These are phyloP conservation scores for Trichopoda pennipes DNA, from an alignment of 2,888 invertebrate genomes.

Conservation along the genomic window DNA sequence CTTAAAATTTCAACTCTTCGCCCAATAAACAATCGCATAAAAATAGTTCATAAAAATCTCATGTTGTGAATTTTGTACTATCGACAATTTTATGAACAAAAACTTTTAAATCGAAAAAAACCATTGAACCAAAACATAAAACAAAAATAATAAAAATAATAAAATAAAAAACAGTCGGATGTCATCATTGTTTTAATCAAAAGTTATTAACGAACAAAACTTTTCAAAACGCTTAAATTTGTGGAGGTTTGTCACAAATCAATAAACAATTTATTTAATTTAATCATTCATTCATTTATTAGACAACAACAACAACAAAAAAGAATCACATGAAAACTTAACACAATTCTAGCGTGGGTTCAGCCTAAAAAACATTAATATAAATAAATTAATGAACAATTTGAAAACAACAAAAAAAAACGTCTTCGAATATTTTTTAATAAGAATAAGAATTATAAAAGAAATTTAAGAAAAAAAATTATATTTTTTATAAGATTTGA, in stretches of 20 bases:
- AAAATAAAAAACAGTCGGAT: conserved; percentile 38
- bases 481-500: too few relatives aligned
- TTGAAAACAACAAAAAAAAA: neutral
- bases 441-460: too few relatives aligned
- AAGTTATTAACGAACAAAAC: conserved; percentile 57
- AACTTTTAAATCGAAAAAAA: conserved; percentile 45
- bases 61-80: conserved; percentile 10
- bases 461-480: too few relatives aligned
- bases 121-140: conserved; percentile 51
- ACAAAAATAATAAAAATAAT: conserved; percentile 39
- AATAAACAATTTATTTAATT: conserved; percentile 69
- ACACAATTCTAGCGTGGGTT: conserved; percentile 60
- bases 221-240: conserved; percentile 38
- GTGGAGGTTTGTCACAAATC: conserved; percentile 66
- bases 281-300: conserved; percentile 61
- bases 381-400: conserved; percentile 41
- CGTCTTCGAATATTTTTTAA: too few relatives aligned
- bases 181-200: conserved; percentile 62
- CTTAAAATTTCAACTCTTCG: conserved; percentile 24
- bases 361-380: conserved; percentile 25
- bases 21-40: neutral
- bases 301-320: conserved; percentile 39
- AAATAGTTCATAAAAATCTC: neutral
- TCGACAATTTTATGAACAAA: conserved; percentile 6
- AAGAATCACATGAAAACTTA: conserved; percentile 10